Evolutionary conservation across 2,113 vertebrate genomes (phyloP), one percentile per base, ranked within the genome.

Genomic region (Hyaena hyaena): DNA sequence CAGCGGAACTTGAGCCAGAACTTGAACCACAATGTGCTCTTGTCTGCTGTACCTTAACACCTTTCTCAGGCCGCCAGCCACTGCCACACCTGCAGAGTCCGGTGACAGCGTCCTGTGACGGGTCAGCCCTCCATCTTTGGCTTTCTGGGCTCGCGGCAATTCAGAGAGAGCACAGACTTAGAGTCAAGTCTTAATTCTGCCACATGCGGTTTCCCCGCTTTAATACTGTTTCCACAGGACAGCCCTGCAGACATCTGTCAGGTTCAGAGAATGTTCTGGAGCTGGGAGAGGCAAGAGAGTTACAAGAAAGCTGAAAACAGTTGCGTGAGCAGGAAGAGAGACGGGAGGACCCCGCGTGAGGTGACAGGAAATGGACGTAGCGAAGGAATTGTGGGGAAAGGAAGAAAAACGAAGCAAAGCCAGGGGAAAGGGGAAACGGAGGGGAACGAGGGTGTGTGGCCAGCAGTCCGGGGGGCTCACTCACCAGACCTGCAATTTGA

Each of bases 401-500:
- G 39, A 8, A 81, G 66, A 74, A 61, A 77, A 55, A 79, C 7
- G 26, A 58, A 45, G 21, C 33, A 45, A 85, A 74, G 17, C 0
- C 85, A 50, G n/a, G 63, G 66, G 80, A 65, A 21, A 0, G 10
- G 50, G 4, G 4, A 31, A 5, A 26, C 19, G 43, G 43, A 66
- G 8, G 55, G 0, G 10, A 71, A 28, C 2, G 5, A 39, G 45
- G 48, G 39, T 28, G 31, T 28, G 26, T 48, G 28, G 43, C 7
- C 23, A 2, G 23, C 50, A 2, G 10, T 68, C 66, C 69, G 2
- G 1, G 12, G 48, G 21, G 1, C 0, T n/a, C 4, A 98, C 99
- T 99, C 98, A 99, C 99, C 99, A 99, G 91, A 99, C 99, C 98
- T 99, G 99, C 45, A 99, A 99, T 95, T 99, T 99, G 96, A 99